phyloP scores from a whole-genome alignment of 2,888 invertebrate species.

The Dryobota labecula region DNA sequence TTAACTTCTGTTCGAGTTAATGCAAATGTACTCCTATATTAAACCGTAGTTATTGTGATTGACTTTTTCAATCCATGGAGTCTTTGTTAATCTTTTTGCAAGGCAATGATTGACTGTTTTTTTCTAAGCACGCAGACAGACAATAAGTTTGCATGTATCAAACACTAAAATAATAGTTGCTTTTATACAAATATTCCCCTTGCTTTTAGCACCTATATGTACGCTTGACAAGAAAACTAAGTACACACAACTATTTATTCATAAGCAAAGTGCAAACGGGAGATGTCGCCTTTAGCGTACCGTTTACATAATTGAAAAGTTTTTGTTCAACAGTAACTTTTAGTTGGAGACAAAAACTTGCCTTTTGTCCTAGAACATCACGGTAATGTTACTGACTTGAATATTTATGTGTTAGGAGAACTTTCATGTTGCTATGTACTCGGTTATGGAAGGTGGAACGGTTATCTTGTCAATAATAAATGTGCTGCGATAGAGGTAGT shows the following conservation, averaged over 20 bases:
- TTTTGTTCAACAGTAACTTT: conserved; percentile 37
- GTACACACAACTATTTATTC: conserved; percentile 56
- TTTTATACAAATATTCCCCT: conserved; percentile 11
- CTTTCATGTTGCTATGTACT: conserved; percentile 23
- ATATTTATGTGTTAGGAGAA: conserved; percentile 49
- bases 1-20: conserved; percentile 11
- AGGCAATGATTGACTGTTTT: not conserved
- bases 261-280: conserved; percentile 61
- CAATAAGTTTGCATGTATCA: not conserved
- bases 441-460: conserved; percentile 7
- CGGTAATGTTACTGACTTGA: conserved; percentile 35
- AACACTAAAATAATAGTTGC: not conserved
- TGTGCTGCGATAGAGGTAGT: not conserved
- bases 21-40: conserved; percentile 4
- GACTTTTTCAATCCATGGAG: not conserved
- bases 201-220: conserved; percentile 11
- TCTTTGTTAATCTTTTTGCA: not conserved
- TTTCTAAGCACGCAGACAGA: not conserved
- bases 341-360: conserved; percentile 39
- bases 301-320: conserved; percentile 61
- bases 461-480: conserved; percentile 37
- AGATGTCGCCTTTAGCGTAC: conserved; percentile 38
- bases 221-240: conserved; percentile 15
- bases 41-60: conserved; percentile 11
- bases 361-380: conserved; percentile 30